A percentile compares a stretch with the other conserved stretches of the same genome.
Conservation (phyloP, 1,140 invertebrate genomes). For the Nasonia longicornis region DNA sequence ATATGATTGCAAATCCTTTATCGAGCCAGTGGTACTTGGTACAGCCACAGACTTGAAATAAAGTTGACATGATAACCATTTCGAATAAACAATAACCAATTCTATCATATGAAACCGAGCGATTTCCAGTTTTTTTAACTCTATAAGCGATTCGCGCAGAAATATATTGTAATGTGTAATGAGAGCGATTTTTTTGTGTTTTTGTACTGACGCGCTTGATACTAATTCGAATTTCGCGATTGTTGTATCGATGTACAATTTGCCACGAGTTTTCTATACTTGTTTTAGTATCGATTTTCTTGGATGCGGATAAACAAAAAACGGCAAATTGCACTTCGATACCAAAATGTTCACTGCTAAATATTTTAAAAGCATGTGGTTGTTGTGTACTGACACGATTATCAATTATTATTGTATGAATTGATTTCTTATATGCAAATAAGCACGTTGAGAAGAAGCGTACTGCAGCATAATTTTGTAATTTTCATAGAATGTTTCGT, state of each 20-base stretch:
- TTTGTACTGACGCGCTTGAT: constrained; percentile 41
- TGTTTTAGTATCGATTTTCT: constrained; percentile 24
- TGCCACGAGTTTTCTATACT: constrained; percentile 25
- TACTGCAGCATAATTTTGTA: background rate
- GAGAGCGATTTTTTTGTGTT: constrained; percentile 39
- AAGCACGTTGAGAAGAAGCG: background rate
- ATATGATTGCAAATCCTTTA: constrained; percentile 26
- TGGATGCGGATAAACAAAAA: background rate
- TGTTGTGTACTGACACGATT: constrained; percentile 20
- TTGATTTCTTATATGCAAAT: constrained; percentile 10
- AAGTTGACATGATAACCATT: constrained; percentile 7
- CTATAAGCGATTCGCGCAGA: background rate
- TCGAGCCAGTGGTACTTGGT: constrained; percentile 37
- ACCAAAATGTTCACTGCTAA: constrained; percentile 42
- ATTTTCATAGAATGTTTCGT: background rate
- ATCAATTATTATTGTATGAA: constrained; percentile 12
- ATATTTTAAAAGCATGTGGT: constrained; percentile 24
- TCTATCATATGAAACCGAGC: background rate
- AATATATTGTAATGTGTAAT: constrained; percentile 32
- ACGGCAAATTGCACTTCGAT: background rate
- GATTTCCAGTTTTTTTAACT: constrained; percentile 23
- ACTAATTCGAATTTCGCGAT: constrained; percentile 6
- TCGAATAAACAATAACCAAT: background rate
- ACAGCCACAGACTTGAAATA: constrained; percentile 33
- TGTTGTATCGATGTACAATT: constrained; percentile 2